phyloP scores from a whole-genome alignment of 2,797 vertebrate species.

The Spinibarbus caldwelli region DNA sequence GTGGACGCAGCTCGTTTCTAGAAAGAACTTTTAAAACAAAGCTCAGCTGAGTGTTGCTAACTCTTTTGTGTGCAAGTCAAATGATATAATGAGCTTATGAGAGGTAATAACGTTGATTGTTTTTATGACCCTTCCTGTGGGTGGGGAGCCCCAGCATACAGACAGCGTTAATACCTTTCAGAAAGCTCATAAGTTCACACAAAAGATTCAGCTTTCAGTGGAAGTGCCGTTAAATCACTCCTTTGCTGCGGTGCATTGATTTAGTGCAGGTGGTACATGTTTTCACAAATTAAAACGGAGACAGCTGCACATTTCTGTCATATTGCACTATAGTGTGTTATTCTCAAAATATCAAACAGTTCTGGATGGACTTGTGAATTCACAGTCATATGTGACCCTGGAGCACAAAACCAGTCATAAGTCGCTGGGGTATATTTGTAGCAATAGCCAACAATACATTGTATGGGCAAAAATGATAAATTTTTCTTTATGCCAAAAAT shows the following conservation, averaged over 20 bases:
- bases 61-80: slow-evolving; percentile 72
- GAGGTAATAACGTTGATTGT: slow-evolving; percentile 74
- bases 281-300: not conserved
- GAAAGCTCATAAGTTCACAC: slow-evolving; percentile 17
- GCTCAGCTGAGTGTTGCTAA: slow-evolving; percentile 70
- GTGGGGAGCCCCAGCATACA: slow-evolving; percentile 61
- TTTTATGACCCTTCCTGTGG: slow-evolving; percentile 52
- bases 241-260: not conserved
- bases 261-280: not conserved
- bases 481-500: too few relatives aligned
- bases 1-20: slow-evolving; percentile 35
- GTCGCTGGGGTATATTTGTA: not conserved
- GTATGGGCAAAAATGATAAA: not conserved
- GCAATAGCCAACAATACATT: not conserved
- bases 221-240: not conserved
- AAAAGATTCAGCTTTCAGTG: not conserved
- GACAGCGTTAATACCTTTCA: slow-evolving; percentile 14
- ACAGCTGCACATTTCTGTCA: not conserved
- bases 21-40: slow-evolving; percentile 63
- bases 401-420: not conserved
- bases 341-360: not conserved
- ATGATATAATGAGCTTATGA: slow-evolving; percentile 73
- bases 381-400: not conserved
- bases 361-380: not conserved
- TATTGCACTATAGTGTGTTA: not conserved